phyloP scores from a whole-genome alignment of 2,113 vertebrate species.

The Ellobius talpinus region DNA sequence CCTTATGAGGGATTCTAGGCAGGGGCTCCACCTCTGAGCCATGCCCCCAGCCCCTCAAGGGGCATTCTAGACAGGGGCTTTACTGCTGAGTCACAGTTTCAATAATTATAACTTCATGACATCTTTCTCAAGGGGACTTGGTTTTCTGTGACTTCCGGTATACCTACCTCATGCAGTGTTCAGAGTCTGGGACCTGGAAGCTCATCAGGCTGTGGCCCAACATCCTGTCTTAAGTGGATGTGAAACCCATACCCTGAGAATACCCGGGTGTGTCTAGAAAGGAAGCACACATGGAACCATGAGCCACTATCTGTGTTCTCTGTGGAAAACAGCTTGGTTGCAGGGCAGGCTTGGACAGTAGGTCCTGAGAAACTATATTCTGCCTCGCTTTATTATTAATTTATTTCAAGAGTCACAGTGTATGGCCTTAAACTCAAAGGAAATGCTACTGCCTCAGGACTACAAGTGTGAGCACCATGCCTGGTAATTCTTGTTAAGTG shows the following conservation, averaged over 20 bases:
- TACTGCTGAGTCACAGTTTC: not conserved
- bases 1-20: not conserved
- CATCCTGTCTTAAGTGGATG: conserved; percentile 18
- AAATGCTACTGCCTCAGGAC: not conserved
- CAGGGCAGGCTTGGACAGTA: not conserved
- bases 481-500: not conserved
- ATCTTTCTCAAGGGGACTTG: not conserved
- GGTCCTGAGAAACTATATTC: not conserved
- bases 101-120: not conserved
- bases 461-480: not conserved
- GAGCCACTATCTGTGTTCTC: not conserved
- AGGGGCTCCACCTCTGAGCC: not conserved
- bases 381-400: not conserved
- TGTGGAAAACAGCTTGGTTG: not conserved
- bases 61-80: not conserved
- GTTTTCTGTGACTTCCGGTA: not conserved
- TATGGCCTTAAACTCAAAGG: not conserved
- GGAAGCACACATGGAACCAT: not conserved
- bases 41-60: not conserved
- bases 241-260: conserved; percentile 47
- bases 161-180: not conserved
- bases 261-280: not conserved
- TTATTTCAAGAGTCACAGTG: not conserved
- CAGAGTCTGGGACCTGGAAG: conserved; percentile 1
- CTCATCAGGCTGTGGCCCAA: not conserved